phyloP scores from a whole-genome alignment of 2,888 invertebrate species.

The Acronicta leporina region DNA sequence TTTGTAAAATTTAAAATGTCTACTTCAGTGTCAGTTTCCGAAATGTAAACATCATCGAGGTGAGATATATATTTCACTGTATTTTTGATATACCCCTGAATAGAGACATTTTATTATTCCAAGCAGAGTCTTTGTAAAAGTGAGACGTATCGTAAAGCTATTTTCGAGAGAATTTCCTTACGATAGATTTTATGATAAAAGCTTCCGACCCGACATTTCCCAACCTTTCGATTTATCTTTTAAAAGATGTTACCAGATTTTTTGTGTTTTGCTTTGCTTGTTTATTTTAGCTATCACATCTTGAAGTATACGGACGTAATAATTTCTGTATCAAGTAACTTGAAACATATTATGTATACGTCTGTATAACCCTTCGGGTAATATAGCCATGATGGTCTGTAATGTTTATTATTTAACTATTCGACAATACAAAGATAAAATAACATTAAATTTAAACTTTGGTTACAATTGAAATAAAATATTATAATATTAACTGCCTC shows the following conservation, averaged over 20 bases:
- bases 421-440: too few species aligned
- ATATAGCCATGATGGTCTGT: neutral
- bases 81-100: conserved; percentile 26
- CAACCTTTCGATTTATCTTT: conserved; percentile 33
- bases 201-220: conserved; percentile 20
- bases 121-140: conserved; percentile 37
- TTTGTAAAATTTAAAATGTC: conserved; percentile 31
- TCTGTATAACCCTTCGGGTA: neutral
- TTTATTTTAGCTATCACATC: too few species aligned
- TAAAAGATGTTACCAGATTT: conserved; percentile 12
- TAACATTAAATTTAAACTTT: too few species aligned
- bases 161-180: conserved; percentile 35
- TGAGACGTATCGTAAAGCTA: conserved; percentile 30
- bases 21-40: conserved; percentile 28
- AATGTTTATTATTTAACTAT: too few species aligned
- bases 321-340: too few species aligned
- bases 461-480: too few species aligned
- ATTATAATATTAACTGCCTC: too few species aligned
- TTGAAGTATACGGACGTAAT: too few species aligned
- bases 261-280: conserved; percentile 24
- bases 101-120: conserved; percentile 37
- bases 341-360: too few species aligned
- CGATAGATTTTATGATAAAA: conserved; percentile 28
- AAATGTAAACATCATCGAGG: conserved; percentile 43
- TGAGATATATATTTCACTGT: conserved; percentile 46